Percentiles rank a stretch among this genome's conserved stretches.
Conservation (phyloP, 2,888 invertebrate genomes). For the Chelonus formosanus region DNA sequence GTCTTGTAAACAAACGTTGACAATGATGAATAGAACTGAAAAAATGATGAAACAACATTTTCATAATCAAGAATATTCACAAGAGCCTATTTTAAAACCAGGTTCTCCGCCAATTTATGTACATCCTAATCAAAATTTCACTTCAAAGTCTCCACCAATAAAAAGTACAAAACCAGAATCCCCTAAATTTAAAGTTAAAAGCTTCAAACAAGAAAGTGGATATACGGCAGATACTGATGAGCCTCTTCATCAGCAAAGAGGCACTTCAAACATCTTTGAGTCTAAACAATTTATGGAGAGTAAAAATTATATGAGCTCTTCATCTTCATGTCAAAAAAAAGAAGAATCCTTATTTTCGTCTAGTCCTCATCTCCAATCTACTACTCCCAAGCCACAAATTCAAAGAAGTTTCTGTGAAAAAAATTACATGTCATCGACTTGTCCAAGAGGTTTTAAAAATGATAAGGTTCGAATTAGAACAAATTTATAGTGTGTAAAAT, state of each 20-base stretch:
- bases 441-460: constrained; percentile 52
- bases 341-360: constrained; percentile 24
- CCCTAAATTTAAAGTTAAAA: constrained; percentile 68
- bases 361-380: constrained; percentile 17
- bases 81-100: constrained; percentile 53
- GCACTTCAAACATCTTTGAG: constrained; percentile 49
- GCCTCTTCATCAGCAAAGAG: constrained; percentile 62
- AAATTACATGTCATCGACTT: constrained; percentile 43
- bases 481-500: constrained; percentile 20
- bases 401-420: constrained; percentile 58
- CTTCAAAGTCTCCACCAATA: constrained; percentile 39
- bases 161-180: constrained; percentile 64
- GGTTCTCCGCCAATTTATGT: constrained; percentile 62
- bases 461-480: constrained; percentile 57
- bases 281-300: constrained; percentile 56
- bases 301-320: constrained; percentile 52
- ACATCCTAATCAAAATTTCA: constrained; percentile 41
- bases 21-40: constrained; percentile 15
- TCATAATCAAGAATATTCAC: constrained; percentile 40
- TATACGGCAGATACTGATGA: constrained; percentile 79
- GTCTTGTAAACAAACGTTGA: constrained; percentile 48
- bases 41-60: constrained; percentile 47
- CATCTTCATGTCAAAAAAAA: constrained; percentile 11
- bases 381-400: constrained; percentile 45
- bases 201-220: constrained; percentile 69